These are phyloP conservation scores for Spinus olivaceus DNA, from an alignment of 2,797 vertebrate genomes.

Conservation along the genomic window DNA sequence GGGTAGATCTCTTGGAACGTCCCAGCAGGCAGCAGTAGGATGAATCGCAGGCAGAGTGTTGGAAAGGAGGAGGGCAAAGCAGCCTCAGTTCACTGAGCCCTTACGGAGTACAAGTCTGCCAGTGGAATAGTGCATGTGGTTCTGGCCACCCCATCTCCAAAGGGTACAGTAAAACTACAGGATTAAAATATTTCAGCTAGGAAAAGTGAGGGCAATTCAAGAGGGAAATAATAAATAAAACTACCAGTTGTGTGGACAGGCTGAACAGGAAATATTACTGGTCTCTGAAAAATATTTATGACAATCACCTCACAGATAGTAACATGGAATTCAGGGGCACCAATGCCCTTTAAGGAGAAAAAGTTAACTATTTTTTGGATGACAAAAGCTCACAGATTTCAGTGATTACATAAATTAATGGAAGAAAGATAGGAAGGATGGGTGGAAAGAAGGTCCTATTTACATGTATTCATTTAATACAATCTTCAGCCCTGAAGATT, in stretches of 20 bases:
- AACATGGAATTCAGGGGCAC: neutral
- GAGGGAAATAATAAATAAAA: neutral
- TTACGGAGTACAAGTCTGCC: neutral
- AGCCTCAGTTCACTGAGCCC: neutral
- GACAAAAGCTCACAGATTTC: neutral
- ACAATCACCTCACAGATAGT: neutral
- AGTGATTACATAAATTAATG: neutral
- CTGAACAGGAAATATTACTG: neutral
- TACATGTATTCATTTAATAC: neutral
- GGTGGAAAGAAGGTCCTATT: neutral
- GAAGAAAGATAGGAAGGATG: neutral
- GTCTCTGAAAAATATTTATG: neutral
- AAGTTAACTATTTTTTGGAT: neutral
- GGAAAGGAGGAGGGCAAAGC: neutral
- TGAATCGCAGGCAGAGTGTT: neutral
- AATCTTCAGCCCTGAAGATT: neutral
- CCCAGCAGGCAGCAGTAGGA: neutral
- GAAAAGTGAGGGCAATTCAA: neutral
- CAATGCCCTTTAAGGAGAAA: neutral
- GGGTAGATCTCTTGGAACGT: neutral
- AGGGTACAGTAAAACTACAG: neutral
- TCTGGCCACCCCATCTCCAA: neutral
- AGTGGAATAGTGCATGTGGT: neutral
- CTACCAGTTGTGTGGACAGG: fast-evolving
- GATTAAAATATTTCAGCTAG: neutral